phyloP scores from a whole-genome alignment of 1,140 invertebrate genomes.

The Eumaeus atala region DNA sequence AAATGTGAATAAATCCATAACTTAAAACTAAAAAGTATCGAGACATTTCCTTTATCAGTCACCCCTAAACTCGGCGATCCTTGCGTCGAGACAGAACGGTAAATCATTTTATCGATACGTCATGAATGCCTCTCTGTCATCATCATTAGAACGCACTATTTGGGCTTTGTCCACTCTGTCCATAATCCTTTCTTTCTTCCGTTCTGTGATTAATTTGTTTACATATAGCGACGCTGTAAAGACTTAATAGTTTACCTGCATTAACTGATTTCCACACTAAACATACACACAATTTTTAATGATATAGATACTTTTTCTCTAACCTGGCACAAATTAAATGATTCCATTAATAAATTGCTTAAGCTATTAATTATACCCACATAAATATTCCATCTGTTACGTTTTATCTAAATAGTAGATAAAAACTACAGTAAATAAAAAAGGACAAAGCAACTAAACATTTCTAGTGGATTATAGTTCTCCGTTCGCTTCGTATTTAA shows the following conservation, averaged over 20 bases:
- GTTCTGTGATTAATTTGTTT: constrained; percentile 40
- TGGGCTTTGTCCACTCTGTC: constrained; percentile 64
- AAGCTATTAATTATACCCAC: no score
- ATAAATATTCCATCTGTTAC: no score
- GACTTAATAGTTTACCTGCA: background rate
- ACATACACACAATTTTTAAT: no score
- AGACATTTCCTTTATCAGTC: constrained; percentile 58
- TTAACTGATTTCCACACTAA: background rate
- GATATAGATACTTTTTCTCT: no score
- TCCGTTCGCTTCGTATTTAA: no score
- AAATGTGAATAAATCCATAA: constrained; percentile 71
- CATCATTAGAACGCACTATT: constrained; percentile 68
- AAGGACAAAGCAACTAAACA: no score
- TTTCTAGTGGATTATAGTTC: no score
- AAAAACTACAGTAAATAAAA: no score
- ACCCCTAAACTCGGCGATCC: constrained; percentile 58
- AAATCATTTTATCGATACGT: constrained; percentile 70
- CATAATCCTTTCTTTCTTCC: constrained; percentile 48
- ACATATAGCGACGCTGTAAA: constrained; percentile 14
- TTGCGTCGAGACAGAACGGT: constrained; percentile 68
- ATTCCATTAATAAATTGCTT: no score
- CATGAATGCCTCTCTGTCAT: constrained; percentile 72
- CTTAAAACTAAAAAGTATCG: constrained; percentile 50
- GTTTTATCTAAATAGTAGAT: no score
- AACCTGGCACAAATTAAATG: no score